A percentile compares a stretch with the other conserved stretches of the same genome.
phyloP scores from a whole-genome alignment of 2,797 vertebrate species.

The Molothrus aeneus region DNA sequence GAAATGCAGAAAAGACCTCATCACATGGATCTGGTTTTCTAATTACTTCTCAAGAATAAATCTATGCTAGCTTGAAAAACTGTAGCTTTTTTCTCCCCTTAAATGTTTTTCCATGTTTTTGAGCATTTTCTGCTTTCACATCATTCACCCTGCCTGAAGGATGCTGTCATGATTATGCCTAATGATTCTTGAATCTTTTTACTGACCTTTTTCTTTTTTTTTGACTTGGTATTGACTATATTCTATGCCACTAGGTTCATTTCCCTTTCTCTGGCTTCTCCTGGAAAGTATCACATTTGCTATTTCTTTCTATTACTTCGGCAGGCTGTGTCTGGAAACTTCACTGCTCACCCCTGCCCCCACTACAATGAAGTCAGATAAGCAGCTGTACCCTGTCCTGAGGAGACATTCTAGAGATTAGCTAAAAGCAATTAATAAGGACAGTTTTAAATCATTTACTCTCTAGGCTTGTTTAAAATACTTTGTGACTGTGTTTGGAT shows the following conservation, averaged over 20 bases:
- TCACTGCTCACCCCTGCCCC: slow-evolving; percentile 46
- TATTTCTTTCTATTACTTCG: slow-evolving; percentile 60
- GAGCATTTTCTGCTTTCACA: not conserved
- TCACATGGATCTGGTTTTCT: not conserved
- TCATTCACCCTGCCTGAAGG: not conserved
- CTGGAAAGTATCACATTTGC: slow-evolving; percentile 44
- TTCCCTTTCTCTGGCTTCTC: slow-evolving; percentile 39
- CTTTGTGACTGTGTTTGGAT: slow-evolving; percentile 4
- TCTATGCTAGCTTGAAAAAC: not conserved
- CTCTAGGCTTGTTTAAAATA: slow-evolving; percentile 29
- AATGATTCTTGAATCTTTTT: not conserved
- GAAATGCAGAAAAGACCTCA: not conserved
- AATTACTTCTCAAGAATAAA: not conserved
- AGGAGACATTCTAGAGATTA: slow-evolving; percentile 61
- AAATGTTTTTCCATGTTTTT: not conserved
- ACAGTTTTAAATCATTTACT: slow-evolving; percentile 49
- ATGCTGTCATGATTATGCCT: not conserved
- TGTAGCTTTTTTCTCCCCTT: not conserved
- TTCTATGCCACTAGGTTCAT: not conserved
- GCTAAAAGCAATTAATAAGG: slow-evolving; percentile 51
- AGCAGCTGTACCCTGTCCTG: slow-evolving; percentile 49
- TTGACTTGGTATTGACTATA: not conserved
- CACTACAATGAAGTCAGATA: slow-evolving; percentile 51
- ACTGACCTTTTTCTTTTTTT: not conserved
- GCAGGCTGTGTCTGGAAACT: slow-evolving; percentile 52